These are phyloP conservation scores for Okamejei kenojei DNA, from an alignment of 2,797 vertebrate species.

Conservation along the genomic window DNA sequence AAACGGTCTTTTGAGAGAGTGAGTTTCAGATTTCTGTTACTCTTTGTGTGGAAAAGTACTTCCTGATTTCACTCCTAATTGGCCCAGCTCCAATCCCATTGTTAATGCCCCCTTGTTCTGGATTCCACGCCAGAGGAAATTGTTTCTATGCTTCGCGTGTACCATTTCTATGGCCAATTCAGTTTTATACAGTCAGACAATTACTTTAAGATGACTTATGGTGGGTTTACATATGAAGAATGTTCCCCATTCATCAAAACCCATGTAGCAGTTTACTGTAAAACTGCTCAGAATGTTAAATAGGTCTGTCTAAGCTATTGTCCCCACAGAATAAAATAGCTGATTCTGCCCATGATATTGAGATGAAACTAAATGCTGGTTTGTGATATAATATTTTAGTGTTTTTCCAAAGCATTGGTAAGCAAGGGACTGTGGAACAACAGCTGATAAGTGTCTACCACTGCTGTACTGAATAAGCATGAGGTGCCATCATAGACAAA, in stretches of 20 bases:
- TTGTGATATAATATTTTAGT: not conserved
- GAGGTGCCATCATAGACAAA: not conserved
- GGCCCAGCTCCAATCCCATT: not conserved
- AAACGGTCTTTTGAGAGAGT: not conserved
- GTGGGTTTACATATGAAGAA: not conserved
- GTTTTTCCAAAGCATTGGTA: not conserved
- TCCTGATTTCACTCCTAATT: not conserved
- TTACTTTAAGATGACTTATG: slow-evolving; percentile 10
- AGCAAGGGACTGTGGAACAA: not conserved
- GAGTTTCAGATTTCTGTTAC: not conserved
- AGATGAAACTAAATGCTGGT: not conserved
- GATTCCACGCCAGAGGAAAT: not conserved
- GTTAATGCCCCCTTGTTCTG: not conserved
- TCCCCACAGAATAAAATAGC: slow-evolving; percentile 17
- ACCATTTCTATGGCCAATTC: not conserved
- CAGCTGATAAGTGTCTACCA: not conserved
- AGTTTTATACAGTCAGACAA: not conserved
- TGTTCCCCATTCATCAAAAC: not conserved
- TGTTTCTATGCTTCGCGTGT: not conserved
- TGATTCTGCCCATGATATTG: not conserved
- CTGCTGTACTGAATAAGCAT: not conserved
- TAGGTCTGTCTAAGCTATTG: not conserved
- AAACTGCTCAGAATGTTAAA: not conserved
- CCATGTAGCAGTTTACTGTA: not conserved
- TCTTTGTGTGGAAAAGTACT: not conserved